A percentile compares a stretch with the other conserved stretches of the same genome.
Evolutionary conservation across 1,140 invertebrate species (phyloP).

Genomic region (Dendroctonus valens): DNA sequence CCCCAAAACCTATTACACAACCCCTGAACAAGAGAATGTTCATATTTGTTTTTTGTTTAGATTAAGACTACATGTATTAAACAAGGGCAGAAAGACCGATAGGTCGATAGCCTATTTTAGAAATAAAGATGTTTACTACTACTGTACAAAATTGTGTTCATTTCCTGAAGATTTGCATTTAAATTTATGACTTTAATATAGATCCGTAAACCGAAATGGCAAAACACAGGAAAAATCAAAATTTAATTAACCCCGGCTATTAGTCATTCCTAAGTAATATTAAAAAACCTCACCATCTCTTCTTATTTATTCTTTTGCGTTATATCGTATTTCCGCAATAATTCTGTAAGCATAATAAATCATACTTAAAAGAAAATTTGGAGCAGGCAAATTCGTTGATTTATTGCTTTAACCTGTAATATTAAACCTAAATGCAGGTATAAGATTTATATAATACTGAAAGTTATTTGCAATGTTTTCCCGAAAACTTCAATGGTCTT

Average conservation of each 20-base stretch:
- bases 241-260: conserved; percentile 4
- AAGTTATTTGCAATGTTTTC: conserved; percentile 22
- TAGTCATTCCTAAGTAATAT: conserved; percentile 9
- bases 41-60: no score
- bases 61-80: no score
- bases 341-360: conserved; percentile 27
- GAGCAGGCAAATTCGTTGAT: conserved; percentile 25
- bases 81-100: no score
- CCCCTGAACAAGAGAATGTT: no score
- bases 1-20: no score
- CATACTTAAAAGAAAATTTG: conserved; percentile 31
- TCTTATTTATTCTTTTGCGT: conserved; percentile 16
- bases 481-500: background rate
- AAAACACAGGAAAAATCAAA: background rate
- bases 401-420: conserved; percentile 30
- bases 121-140: no score
- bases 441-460: conserved; percentile 21
- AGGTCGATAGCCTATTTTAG: no score
- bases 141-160: no score
- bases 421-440: conserved; percentile 29
- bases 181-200: background rate
- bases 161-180: no score
- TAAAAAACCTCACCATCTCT: conserved; percentile 14
- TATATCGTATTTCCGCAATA: conserved; percentile 27
- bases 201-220: background rate